Evolutionary conservation across 2,113 vertebrate genomes (phyloP), one percentile per base, ranked within the genome.

Genomic region (Ancistrus triradiatus): DNA sequence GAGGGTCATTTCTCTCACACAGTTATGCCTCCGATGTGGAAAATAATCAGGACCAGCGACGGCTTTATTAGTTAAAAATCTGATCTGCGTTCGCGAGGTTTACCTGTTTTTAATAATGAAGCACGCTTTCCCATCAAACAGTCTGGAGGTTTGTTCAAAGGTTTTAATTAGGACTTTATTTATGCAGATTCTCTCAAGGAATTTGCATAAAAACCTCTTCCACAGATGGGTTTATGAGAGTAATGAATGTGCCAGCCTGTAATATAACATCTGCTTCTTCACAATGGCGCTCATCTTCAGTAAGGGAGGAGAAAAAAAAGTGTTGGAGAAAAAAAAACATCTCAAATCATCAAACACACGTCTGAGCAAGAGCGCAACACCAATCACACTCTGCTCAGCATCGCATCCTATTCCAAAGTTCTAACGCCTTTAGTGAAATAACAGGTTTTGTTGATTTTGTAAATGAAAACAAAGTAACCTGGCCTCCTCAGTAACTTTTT

Each of bases 151-250:
- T 85, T 86, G 78, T 81, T 82, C 76, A 85, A 74, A 86, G 82
- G 80, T 87, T 88, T 87, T 86, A 88, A 88, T 88, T 88, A 85
- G 78, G 85, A 85, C 81, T 88, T 90, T 87, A 88, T 89, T 86
- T 89, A 89, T 90, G 87, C 83, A 86, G 84, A 87, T 87, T 82
- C 75, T 73, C 78, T 64, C 73, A 72, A n/a, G n/a, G 68, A 78
- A 90, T 88, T 88, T 86, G 84, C 88, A 90, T 88, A 88, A 87
- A 87, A 87, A 85, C 81, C 81, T 83, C 85, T 87, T 84, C 80
- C 80, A 85, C 86, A 90, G 88, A 90, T 88, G 88, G 85, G 84
- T 88, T 88, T 88, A 87, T 85, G 84, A 83, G 83, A 83, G 84
- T 86, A 88, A 88, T 85, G 85, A 86, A 85, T 85, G 85, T 83